phyloP scores from a whole-genome alignment of 2,797 vertebrate genomes.

The Rhabdophis nuchalis region DNA sequence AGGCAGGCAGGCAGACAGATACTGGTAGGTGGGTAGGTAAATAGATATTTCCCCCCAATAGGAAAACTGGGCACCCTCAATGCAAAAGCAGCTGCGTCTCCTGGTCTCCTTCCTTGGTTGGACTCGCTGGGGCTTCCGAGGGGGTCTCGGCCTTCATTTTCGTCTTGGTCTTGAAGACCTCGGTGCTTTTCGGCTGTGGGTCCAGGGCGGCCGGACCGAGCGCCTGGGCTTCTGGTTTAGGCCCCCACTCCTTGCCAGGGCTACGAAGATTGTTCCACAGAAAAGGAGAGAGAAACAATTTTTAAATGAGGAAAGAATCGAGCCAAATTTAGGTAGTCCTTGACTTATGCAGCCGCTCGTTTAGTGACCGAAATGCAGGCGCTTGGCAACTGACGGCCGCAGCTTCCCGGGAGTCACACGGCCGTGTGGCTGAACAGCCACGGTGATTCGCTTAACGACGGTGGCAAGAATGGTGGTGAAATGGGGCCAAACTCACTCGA shows the following conservation, averaged over 20 bases:
- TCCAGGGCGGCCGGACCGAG: slow-evolving; percentile 55
- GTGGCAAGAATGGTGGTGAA: too few species aligned
- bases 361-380: not conserved
- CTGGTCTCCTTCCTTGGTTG: not conserved
- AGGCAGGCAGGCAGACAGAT: too few species aligned
- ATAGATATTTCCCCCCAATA: too few species aligned
- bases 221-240: slow-evolving; percentile 20
- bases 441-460: too few species aligned
- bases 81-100: not conserved
- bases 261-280: slow-evolving; percentile 60
- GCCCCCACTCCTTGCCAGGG: slow-evolving; percentile 54
- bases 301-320: not conserved
- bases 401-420: too few species aligned
- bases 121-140: not conserved
- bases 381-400: not conserved
- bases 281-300: not conserved
- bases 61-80: not conserved
- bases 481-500: not conserved
- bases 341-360: not conserved
- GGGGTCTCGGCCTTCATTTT: slow-evolving; percentile 38
- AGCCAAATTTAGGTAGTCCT: not conserved
- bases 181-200: slow-evolving; percentile 61
- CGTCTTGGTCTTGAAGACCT: slow-evolving; percentile 62
- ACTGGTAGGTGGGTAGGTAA: too few species aligned
- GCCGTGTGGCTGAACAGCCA: too few species aligned